Evolutionary conservation across 2,797 vertebrate genomes (phyloP), one percentile per base, ranked within the genome.

Genomic region (Falco rusticolus): DNA sequence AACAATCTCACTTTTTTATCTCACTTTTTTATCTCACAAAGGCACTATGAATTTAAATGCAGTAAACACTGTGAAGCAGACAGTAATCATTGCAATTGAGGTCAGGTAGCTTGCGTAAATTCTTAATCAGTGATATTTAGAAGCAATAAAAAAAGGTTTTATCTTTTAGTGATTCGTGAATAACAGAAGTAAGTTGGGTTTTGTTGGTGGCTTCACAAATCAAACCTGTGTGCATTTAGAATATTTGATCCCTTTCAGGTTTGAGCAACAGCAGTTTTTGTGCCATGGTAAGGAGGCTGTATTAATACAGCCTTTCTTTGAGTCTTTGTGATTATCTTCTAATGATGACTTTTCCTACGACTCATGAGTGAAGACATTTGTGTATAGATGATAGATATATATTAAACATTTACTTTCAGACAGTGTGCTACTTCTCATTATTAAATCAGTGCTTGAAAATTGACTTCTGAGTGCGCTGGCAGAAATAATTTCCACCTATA

Each of bases 401-500:
- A 90, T 94, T 94, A 87, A 97, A 91, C 88, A 89, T 96, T 96
- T 96, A 85, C 75, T 94, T 94, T 47, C 92, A 96, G 91, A 66
- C 59, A 90, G 41, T n/a, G 54, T 90, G 84, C 15, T 95, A 79
- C 77, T 94, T 97, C 83, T 94, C 45, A 83, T 93, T 96, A 94
- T 89, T 96, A 94, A 96, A 93, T 84, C 81, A 91, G 50, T 69
- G 31, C 41, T 90, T 5, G 5, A 77, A 95, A 89, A 89, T 31
- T 87, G 86, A 78, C 76, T 97, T 89, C 50, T 65, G 45, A 94
- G 41, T 84, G 72, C 78, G 72, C 70, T 89, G 81, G 83, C 78
- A 97, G 90, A 94, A 97, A 95, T 96, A 80, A 97, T 97, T 97
- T 95, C 94, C 83, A 94, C 84, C 65, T 95, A 77, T 87, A 80